Conservation (phyloP, 2,113 vertebrate genomes). For the Channa maculata region DNA sequence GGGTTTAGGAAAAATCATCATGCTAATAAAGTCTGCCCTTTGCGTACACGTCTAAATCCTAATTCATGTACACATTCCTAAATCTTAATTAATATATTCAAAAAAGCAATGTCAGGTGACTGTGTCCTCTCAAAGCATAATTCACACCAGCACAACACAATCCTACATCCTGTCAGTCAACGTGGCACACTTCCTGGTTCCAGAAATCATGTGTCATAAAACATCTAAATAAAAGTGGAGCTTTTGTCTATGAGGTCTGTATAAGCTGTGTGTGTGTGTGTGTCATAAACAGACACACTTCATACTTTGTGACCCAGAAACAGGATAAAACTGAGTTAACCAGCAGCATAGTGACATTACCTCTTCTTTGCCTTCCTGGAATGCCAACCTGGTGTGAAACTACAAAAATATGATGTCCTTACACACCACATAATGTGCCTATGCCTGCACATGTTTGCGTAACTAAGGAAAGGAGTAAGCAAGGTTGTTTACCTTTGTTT, state of each 20-base stretch:
- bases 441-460: constrained; percentile 12
- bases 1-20: constrained; percentile 47
- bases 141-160: constrained; percentile 48
- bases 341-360: constrained; percentile 71
- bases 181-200: constrained; percentile 75
- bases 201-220: constrained; percentile 52
- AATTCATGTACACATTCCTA: neutral
- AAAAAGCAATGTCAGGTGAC: constrained; percentile 42
- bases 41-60: constrained; percentile 21
- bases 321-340: constrained; percentile 72
- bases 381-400: constrained; percentile 68
- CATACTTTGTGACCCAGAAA: constrained; percentile 72
- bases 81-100: constrained; percentile 6
- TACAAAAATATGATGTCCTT: constrained; percentile 63
- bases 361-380: constrained; percentile 66
- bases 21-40: constrained; percentile 32
- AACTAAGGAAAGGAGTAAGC: constrained; percentile 11
- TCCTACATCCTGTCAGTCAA: constrained; percentile 70
- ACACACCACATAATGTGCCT: constrained; percentile 54
- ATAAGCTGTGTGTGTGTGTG: constrained; percentile 30
- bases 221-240: constrained; percentile 28
- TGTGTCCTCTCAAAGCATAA: constrained; percentile 49
- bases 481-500: constrained; percentile 48
- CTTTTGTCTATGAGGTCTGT: constrained; percentile 48
- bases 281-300: constrained; percentile 74